Percentiles rank a stretch among this genome's conserved stretches.
Conservation (phyloP, 2,113 vertebrate species). For the Triplophysa rosa region DNA sequence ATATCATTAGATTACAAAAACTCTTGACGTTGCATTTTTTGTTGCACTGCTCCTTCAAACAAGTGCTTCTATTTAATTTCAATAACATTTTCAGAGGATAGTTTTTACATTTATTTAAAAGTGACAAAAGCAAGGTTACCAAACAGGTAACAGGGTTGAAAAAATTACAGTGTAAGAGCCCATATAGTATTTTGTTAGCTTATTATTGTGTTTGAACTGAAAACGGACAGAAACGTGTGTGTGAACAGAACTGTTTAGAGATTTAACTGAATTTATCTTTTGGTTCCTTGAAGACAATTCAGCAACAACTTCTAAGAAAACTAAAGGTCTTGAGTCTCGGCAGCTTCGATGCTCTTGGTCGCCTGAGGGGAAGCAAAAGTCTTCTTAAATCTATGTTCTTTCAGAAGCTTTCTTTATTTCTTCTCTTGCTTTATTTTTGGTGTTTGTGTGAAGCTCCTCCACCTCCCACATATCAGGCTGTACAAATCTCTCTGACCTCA, state of each 20-base stretch:
- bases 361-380: constrained; percentile 36
- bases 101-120: no score
- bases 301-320: neutral
- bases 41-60: no score
- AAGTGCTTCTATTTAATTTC: no score
- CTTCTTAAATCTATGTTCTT: constrained; percentile 10
- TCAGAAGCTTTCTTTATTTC: neutral
- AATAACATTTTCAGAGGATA: no score
- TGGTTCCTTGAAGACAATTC: constrained; percentile 12
- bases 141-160: no score
- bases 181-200: no score
- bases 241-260: neutral
- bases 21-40: no score
- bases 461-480: constrained; percentile 33
- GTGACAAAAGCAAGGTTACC: neutral
- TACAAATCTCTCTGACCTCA: constrained; percentile 31
- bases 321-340: neutral
- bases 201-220: neutral
- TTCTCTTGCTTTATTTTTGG: constrained; percentile 22
- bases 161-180: no score
- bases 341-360: neutral
- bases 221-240: neutral
- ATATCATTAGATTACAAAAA: no score
- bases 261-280: neutral
- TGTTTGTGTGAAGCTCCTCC: constrained; percentile 30